These are phyloP conservation scores for Sepiola atlantica DNA, from an alignment of 2,888 invertebrate species.

Conservation along the genomic window DNA sequence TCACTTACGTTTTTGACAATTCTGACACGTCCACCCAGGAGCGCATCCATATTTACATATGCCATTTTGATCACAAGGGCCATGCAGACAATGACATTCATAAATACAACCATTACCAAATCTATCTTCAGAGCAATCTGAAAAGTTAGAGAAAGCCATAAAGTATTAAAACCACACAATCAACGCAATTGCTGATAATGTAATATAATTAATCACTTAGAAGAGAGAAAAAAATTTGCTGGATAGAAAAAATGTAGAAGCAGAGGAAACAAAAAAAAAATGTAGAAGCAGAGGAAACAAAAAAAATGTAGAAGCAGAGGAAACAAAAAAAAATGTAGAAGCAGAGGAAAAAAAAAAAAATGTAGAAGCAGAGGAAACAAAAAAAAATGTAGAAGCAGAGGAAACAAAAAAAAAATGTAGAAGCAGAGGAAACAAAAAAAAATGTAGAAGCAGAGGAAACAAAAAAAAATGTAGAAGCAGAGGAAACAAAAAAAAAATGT, in stretches of 20 bases:
- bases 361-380: no score
- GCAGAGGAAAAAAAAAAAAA: neutral
- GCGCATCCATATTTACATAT: constrained; percentile 57
- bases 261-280: neutral
- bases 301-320: neutral
- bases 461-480: neutral
- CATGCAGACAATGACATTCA: neutral
- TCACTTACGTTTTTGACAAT: constrained; percentile 62
- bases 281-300: no score
- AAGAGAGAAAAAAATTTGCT: no score
- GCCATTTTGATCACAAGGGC: neutral
- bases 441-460: neutral
- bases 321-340: no score
- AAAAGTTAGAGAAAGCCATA: neutral
- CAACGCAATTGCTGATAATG: no score
- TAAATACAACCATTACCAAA: constrained; percentile 55
- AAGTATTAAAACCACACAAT: no score
- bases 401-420: neutral
- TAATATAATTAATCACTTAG: constrained; percentile 37
- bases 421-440: no score
- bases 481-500: neutral
- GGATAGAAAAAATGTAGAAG: neutral
- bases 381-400: neutral
- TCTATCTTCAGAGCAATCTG: constrained; percentile 61
- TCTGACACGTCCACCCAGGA: constrained; percentile 63